Percentiles rank a stretch among this genome's conserved stretches.
Conservation (phyloP, 2,113 vertebrate genomes). For the Benitochromis conjunctus region DNA sequence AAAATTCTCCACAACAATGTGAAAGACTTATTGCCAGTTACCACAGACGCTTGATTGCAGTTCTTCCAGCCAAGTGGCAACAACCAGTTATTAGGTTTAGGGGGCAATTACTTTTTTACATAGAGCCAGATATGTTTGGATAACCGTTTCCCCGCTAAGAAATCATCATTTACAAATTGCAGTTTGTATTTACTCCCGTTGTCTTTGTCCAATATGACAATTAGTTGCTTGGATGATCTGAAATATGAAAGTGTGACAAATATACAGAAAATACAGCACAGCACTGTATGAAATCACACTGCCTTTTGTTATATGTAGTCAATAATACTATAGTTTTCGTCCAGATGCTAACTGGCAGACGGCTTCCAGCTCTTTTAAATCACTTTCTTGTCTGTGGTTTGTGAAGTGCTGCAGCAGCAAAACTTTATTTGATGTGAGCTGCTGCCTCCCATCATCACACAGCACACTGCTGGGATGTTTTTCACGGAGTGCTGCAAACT, state of each 20-base stretch:
- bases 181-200: neutral
- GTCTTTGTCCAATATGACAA: neutral
- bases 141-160: neutral
- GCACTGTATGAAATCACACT: neutral
- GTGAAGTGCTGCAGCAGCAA: neutral
- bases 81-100: neutral
- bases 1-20: neutral
- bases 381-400: neutral
- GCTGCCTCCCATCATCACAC: neutral
- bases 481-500: neutral
- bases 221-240: neutral
- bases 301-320: neutral
- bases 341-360: neutral
- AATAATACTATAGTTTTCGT: neutral
- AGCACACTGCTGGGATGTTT: neutral
- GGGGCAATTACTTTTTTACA: neutral
- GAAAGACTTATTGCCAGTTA: neutral
- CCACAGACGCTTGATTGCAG: neutral
- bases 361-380: neutral
- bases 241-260: neutral
- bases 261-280: neutral
- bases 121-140: neutral
- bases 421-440: neutral
- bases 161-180: neutral
- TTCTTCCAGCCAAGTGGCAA: neutral